Evolutionary conservation across 1,140 invertebrate genomes (phyloP).

Genomic region (Andricus grossulariae): DNA sequence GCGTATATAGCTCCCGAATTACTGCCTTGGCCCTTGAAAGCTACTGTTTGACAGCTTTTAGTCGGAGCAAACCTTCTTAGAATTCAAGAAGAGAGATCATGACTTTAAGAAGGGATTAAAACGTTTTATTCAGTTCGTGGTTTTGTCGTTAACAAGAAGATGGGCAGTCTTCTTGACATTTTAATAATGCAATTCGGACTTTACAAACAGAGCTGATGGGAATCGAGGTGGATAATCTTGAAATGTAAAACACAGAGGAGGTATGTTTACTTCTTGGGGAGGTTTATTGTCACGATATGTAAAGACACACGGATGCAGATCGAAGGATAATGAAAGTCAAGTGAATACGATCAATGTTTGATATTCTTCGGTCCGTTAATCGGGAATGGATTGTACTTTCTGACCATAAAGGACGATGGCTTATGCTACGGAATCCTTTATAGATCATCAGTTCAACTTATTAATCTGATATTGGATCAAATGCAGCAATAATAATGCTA

Average conservation of each 20-base stretch:
- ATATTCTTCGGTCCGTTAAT: slow-evolving; percentile 5
- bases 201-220: background rate
- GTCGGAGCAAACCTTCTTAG: background rate
- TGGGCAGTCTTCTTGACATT: background rate
- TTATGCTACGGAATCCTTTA: too few species aligned
- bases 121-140: slow-evolving; percentile 8
- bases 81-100: slow-evolving; percentile 7
- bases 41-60: background rate
- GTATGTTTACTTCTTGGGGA: slow-evolving; percentile 11
- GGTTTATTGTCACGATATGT: slow-evolving; percentile 30
- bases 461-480: too few species aligned
- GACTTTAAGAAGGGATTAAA: background rate
- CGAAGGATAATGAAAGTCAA: slow-evolving; percentile 23
- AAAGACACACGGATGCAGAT: slow-evolving; percentile 20
- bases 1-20: background rate
- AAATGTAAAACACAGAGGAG: slow-evolving; percentile 12
- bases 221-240: slow-evolving; percentile 24
- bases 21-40: background rate
- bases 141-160: background rate
- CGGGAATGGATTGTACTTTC: slow-evolving; percentile 9
- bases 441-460: too few species aligned
- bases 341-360: slow-evolving; percentile 7
- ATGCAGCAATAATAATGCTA: too few species aligned
- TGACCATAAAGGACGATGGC: background rate
- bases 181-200: slow-evolving; percentile 14